Conservation (phyloP, 1,140 invertebrate species). For the Venturia canescens region DNA sequence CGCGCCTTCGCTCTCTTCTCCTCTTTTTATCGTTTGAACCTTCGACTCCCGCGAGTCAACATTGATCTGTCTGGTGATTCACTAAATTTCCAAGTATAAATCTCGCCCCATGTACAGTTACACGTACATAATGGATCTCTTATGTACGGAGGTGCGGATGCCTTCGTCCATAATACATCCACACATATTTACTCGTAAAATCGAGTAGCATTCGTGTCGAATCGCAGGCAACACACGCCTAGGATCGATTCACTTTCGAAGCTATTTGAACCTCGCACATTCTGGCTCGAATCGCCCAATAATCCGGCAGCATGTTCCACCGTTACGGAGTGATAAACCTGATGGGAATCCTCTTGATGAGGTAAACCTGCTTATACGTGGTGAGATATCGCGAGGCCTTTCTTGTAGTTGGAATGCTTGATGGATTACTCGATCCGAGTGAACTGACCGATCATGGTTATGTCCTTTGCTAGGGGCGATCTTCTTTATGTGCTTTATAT, state of each 20-base stretch:
- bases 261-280: not conserved
- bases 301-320: conserved; percentile 26
- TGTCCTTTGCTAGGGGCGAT: conserved; percentile 9
- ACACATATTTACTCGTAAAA: conserved; percentile 4
- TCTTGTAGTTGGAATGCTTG: conserved; percentile 50
- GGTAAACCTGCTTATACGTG: conserved; percentile 12
- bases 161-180: not conserved
- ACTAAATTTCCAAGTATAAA: conserved; percentile 7
- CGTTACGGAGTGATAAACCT: conserved; percentile 45
- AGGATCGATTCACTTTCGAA: not conserved
- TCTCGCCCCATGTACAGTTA: not conserved
- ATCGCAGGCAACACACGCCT: not conserved
- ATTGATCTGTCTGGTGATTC: not conserved
- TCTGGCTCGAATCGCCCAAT: conserved; percentile 14
- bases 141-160: not conserved
- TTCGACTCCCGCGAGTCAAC: not conserved
- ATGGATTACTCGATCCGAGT: conserved; percentile 55
- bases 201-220: not conserved
- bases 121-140: not conserved
- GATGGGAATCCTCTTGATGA: conserved; percentile 51
- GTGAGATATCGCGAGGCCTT: conserved; percentile 25
- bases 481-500: not conserved
- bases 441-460: conserved; percentile 48
- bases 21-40: conserved; percentile 39
- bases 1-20: not conserved